These are phyloP conservation scores for Xestia ashworthii DNA, from an alignment of 2,888 invertebrate species.

Conservation along the genomic window DNA sequence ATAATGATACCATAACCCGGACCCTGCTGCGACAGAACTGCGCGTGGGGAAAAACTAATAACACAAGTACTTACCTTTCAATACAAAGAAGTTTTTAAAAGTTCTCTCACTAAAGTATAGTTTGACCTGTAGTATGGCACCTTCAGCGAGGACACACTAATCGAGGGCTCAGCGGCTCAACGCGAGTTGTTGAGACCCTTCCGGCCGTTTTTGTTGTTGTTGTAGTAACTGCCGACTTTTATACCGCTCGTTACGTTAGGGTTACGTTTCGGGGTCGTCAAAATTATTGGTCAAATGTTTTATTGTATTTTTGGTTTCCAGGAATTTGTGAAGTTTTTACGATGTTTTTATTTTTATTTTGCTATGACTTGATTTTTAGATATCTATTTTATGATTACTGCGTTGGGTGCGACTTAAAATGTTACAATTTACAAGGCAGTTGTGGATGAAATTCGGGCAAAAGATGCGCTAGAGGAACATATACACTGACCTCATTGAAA, in stretches of 20 bases:
- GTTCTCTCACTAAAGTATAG: slow-evolving; percentile 8
- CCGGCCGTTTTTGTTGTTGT: slow-evolving; percentile 36
- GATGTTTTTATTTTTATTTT: neutral
- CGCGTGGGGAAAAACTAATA: neutral
- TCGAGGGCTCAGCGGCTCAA: slow-evolving; percentile 36
- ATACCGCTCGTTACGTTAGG: slow-evolving; percentile 36
- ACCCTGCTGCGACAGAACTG: neutral
- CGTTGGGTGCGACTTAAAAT: neutral
- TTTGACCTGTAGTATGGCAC: slow-evolving; percentile 2
- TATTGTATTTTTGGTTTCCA: slow-evolving; percentile 10
- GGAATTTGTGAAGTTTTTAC: neutral
- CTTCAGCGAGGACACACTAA: slow-evolving; percentile 36
- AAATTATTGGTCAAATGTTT: slow-evolving; percentile 30
- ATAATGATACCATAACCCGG: neutral
- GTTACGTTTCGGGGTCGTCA: slow-evolving; percentile 26
- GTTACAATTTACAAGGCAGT: neutral
- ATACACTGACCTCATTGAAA: neutral
- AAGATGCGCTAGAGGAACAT: neutral
- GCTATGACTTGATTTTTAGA: neutral
- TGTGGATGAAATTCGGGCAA: neutral
- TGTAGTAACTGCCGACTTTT: slow-evolving; percentile 52
- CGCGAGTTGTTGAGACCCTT: slow-evolving; percentile 48
- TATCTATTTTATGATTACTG: too few species aligned
- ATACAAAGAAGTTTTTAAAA: neutral
- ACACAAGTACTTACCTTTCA: neutral